Percentiles rank a stretch among this genome's conserved stretches.
Evolutionary conservation across 2,113 vertebrate species (phyloP).

Genomic region (Tachysurus vachellii): DNA sequence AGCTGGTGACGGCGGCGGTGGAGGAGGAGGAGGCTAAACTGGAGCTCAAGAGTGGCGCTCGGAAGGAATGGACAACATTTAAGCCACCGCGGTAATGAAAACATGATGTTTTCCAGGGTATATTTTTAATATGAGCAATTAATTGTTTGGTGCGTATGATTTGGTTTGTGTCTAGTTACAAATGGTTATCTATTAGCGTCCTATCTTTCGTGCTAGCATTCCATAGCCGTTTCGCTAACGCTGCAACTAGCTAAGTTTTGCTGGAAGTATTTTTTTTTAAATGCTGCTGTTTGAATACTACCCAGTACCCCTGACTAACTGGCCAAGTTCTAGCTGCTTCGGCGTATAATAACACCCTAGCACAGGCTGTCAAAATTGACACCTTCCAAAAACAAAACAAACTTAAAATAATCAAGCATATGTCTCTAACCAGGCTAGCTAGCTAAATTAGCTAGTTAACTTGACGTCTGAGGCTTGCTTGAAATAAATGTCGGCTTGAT

Average conservation of each 20-base stretch:
- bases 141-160: not conserved
- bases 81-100: constrained; percentile 70
- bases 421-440: not conserved
- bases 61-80: constrained; percentile 73
- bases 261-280: constrained; percentile 1
- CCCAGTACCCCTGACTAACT: not conserved
- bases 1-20: constrained; percentile 68
- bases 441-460: not conserved
- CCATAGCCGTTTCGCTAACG: constrained; percentile 45
- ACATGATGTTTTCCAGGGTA: not conserved
- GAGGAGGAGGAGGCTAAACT: constrained; percentile 67
- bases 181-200: constrained; percentile 26
- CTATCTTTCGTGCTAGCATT: constrained; percentile 33
- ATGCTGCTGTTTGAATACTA: constrained; percentile 31
- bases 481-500: not conserved
- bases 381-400: not conserved
- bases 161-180: not conserved
- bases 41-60: constrained; percentile 65
- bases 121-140: not conserved
- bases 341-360: not conserved
- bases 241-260: constrained; percentile 39
- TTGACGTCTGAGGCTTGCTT: not conserved
- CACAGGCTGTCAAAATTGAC: not conserved
- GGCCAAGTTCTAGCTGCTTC: not conserved
- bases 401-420: not conserved